Evolutionary conservation across 1,140 invertebrate genomes (phyloP).

Genomic region (Lucilia sericata): DNA sequence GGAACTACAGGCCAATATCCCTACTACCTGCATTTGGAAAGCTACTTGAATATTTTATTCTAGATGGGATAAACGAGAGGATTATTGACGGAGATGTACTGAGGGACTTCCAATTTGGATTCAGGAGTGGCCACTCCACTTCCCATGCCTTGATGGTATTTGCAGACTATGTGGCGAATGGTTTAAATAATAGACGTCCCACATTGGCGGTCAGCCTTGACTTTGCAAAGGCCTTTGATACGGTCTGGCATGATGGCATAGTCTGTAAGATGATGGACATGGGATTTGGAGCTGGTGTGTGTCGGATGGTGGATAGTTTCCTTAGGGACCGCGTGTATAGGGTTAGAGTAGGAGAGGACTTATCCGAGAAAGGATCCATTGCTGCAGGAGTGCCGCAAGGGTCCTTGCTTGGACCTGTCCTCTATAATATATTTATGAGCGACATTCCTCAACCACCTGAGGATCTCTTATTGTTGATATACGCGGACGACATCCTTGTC

Average conservation of each 20-base stretch:
- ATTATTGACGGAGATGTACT: neutral
- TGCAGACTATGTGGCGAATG: neutral
- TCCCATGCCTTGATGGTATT: neutral
- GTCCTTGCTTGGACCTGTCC: neutral
- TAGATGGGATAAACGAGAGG: neutral
- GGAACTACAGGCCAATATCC: neutral
- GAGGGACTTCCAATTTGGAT: neutral
- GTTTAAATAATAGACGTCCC: neutral
- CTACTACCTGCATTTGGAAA: neutral
- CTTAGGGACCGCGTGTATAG: too few species aligned
- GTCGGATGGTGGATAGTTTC: too few species aligned
- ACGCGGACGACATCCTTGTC: neutral
- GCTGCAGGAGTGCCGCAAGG: slow-evolving; percentile 20
- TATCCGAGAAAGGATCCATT: too few species aligned
- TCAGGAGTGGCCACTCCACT: too few species aligned
- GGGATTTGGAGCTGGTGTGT: too few species aligned
- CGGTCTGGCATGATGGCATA: neutral
- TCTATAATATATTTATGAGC: neutral
- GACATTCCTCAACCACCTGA: neutral
- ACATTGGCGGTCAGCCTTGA: neutral
- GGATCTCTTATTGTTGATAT: too few species aligned
- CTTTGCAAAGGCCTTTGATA: neutral
- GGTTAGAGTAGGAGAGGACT: too few species aligned
- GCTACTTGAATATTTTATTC: neutral
- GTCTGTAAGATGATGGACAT: neutral